Evolutionary conservation across 2,888 invertebrate genomes (phyloP).

Genomic region (Listrodromus nycthemerus): DNA sequence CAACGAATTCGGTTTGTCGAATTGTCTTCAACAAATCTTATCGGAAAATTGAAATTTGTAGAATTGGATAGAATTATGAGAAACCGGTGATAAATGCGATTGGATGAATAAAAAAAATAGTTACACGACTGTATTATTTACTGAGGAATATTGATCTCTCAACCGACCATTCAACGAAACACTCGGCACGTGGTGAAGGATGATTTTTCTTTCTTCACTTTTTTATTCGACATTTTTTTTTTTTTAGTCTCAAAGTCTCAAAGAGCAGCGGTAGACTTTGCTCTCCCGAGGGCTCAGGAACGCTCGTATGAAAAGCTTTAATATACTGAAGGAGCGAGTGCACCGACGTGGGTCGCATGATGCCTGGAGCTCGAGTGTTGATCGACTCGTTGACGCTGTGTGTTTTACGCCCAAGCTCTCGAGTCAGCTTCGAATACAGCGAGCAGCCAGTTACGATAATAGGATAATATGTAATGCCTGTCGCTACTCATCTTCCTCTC

Average conservation of each 20-base stretch:
- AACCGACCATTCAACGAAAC: neutral
- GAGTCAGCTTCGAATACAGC: slow-evolving; percentile 55
- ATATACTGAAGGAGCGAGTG: slow-evolving; percentile 15
- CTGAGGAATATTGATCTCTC: neutral
- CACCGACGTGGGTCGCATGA: slow-evolving; percentile 22
- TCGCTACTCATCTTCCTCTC: slow-evolving; percentile 52
- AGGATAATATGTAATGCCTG: slow-evolving; percentile 77
- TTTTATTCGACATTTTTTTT: neutral
- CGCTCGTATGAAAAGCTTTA: slow-evolving; percentile 23
- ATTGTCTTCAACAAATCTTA: neutral
- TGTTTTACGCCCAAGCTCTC: slow-evolving; percentile 68
- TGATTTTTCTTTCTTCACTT: neutral
- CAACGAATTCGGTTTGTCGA: neutral
- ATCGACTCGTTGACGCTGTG: slow-evolving; percentile 76
- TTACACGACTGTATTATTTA: too few relatives aligned
- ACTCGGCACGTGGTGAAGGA: too few relatives aligned
- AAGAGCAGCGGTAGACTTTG: slow-evolving; percentile 27
- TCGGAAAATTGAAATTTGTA: neutral
- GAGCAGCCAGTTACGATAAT: slow-evolving; percentile 66
- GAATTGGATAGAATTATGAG: neutral
- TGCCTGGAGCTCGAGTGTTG: slow-evolving; percentile 70
- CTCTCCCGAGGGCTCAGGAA: slow-evolving; percentile 33
- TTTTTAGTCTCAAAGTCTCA: neutral
- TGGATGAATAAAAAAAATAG: too few relatives aligned
- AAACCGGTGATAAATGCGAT: neutral